Evolutionary conservation across 2,113 vertebrate species (phyloP), one percentile per base, ranked within the genome.

Genomic region (Lophura nycthemera): DNA sequence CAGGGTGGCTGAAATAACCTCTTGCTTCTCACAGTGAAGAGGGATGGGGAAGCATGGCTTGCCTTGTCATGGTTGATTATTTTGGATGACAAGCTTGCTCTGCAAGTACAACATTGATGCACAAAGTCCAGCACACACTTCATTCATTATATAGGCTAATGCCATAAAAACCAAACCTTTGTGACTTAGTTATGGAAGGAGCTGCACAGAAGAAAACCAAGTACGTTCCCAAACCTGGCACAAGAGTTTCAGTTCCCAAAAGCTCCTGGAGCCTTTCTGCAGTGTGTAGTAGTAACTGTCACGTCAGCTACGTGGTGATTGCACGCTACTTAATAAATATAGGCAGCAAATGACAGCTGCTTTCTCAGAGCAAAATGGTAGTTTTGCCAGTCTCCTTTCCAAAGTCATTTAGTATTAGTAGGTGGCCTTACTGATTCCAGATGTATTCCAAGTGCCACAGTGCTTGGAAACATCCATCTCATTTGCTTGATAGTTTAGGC

Each of bases 291-390:
- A 71, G 77, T 54, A 52, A 22, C 71, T 11, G 71, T 32, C 95
- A 88, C 8, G 0, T 72, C 90, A 40, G 15, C 47, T 2, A 15
- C 10, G 47, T 0, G 56, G 56, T 56, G 93, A 75, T 2, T 79
- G 93, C 90, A 89, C 85, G 43, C 93, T 69, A 8, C 66, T 89
- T 87, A 48, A 79, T 61, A 38, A 34, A 36, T 2, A 89, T 85
- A 38, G 93, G 94, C 85, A 93, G 94, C 66, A 81, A 82, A 14
- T 76, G 93, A 72, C 73, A 84, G 89, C 78, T 88, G 87, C 89
- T 45, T 8, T 11, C 1, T 25, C 43, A 5, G 22, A 42, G 69
- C 63, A 15, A 13, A 75, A 45, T 0, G 22, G 21, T 7, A 59
- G 70, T 16, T 34, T 50, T 65, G 96, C 77, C 36, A 12, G 63